phyloP scores from a whole-genome alignment of 1,140 invertebrate genomes.

The Centruroides vittatus region DNA sequence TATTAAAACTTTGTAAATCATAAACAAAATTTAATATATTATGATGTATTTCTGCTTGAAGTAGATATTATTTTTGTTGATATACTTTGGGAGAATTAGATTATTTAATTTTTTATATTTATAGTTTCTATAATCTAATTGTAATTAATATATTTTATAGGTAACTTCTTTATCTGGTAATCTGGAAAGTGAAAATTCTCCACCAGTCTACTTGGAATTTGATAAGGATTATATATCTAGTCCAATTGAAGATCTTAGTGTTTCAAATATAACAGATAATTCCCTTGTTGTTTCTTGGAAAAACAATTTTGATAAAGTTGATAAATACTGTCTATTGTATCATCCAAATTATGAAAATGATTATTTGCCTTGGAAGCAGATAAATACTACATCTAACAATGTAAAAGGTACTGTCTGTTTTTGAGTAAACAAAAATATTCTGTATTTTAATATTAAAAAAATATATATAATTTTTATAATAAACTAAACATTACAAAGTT shows the following conservation, averaged over 20 bases:
- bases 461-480: too few relatives aligned
- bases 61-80: too few relatives aligned
- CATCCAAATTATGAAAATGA: slow-evolving; percentile 14
- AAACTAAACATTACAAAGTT: too few relatives aligned
- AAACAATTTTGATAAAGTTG: slow-evolving; percentile 34
- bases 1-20: too few relatives aligned
- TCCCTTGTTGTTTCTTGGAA: slow-evolving; percentile 45
- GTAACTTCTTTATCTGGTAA: slow-evolving; percentile 46
- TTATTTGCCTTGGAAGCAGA: neutral
- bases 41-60: too few relatives aligned
- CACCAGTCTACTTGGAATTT: slow-evolving; percentile 9
- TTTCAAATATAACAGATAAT: slow-evolving; percentile 33
- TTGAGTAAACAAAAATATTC: too few relatives aligned
- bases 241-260: slow-evolving; percentile 39
- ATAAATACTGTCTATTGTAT: slow-evolving; percentile 43
- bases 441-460: too few relatives aligned
- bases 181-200: slow-evolving; percentile 40
- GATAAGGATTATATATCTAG: slow-evolving; percentile 37
- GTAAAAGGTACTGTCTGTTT: slow-evolving; percentile 17
- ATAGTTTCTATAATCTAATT: too few relatives aligned
- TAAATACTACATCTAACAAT: slow-evolving; percentile 23
- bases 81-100: too few relatives aligned
- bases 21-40: too few relatives aligned
- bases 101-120: too few relatives aligned
- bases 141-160: slow-evolving; percentile 25